These are phyloP conservation scores for Belgica antarctica DNA, from an alignment of 2,888 invertebrate genomes.

Conservation along the genomic window DNA sequence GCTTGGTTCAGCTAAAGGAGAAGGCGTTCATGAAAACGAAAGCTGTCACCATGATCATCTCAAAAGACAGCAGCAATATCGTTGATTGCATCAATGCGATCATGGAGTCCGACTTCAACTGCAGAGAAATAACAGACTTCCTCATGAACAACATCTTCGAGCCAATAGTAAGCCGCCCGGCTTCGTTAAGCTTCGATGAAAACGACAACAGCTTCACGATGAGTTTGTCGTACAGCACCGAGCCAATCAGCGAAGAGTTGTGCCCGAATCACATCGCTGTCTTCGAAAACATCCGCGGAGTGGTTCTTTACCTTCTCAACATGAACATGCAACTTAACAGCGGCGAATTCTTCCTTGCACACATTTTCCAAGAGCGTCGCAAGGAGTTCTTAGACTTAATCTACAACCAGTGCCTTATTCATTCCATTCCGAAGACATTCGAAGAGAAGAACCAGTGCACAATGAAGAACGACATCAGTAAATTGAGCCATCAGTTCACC, in stretches of 20 bases:
- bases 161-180: slow-evolving; percentile 52
- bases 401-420: slow-evolving; percentile 70
- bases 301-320: slow-evolving; percentile 49
- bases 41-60: slow-evolving; percentile 51
- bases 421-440: slow-evolving; percentile 73
- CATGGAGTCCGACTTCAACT: slow-evolving; percentile 53
- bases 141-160: slow-evolving; percentile 52
- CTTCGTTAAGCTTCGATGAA: slow-evolving; percentile 50
- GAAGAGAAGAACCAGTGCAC: slow-evolving; percentile 67
- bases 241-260: slow-evolving; percentile 48
- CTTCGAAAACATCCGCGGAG: slow-evolving; percentile 49
- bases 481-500: slow-evolving; percentile 65
- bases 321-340: slow-evolving; percentile 51
- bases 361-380: neutral
- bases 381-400: slow-evolving; percentile 60
- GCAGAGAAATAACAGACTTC: slow-evolving; percentile 51
- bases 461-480: slow-evolving; percentile 63
- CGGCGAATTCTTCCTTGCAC: slow-evolving; percentile 50
- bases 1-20: slow-evolving; percentile 51
- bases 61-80: slow-evolving; percentile 50
- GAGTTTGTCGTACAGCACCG: slow-evolving; percentile 52
- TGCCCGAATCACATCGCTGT: slow-evolving; percentile 53
- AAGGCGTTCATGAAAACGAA: slow-evolving; percentile 53
- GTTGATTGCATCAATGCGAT: slow-evolving; percentile 52
- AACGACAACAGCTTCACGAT: slow-evolving; percentile 45